A percentile compares a stretch with the other conserved stretches of the same genome.
Evolutionary conservation across 2,888 invertebrate species (phyloP).

Genomic region (Sisyra terminalis): DNA sequence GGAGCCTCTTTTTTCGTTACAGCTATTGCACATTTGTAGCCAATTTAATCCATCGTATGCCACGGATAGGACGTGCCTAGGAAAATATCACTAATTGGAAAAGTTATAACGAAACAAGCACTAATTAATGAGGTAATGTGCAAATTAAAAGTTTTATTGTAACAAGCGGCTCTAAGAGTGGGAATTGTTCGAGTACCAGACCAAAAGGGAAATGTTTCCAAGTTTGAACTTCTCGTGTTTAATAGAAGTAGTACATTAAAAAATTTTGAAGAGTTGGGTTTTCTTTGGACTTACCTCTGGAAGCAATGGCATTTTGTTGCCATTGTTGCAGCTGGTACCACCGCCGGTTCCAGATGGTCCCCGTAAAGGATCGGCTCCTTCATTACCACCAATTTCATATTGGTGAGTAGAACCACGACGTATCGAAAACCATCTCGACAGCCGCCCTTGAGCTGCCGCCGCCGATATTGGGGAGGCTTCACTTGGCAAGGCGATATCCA

Average conservation of each 20-base stretch:
- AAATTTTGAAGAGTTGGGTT: too few species aligned
- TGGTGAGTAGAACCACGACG: conserved; percentile 68
- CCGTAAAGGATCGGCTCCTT: conserved; percentile 2
- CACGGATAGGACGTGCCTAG: too few species aligned
- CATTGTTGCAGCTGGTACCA: conserved; percentile 11
- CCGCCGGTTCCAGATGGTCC: neutral
- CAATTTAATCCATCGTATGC: too few species aligned
- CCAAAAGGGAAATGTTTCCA: neutral
- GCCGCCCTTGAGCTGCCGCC: conserved; percentile 37
- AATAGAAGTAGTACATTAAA: too few species aligned
- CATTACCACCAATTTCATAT: conserved; percentile 45
- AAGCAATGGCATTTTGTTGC: conserved; percentile 62
- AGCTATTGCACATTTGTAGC: too few species aligned
- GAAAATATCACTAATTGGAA: too few species aligned
- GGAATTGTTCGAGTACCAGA: too few species aligned
- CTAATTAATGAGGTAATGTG: too few species aligned
- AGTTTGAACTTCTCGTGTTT: neutral
- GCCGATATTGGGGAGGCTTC: conserved; percentile 19
- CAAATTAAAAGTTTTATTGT: too few species aligned
- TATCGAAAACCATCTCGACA: conserved; percentile 82
- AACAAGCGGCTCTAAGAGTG: too few species aligned
- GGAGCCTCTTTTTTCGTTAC: too few species aligned
- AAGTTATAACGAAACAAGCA: too few species aligned
- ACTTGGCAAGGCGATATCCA: conserved; percentile 20
- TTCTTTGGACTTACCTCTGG: conserved; percentile 59